Evolutionary conservation across 1,140 invertebrate genomes (phyloP).

Genomic region (Arctopsyche grandis): DNA sequence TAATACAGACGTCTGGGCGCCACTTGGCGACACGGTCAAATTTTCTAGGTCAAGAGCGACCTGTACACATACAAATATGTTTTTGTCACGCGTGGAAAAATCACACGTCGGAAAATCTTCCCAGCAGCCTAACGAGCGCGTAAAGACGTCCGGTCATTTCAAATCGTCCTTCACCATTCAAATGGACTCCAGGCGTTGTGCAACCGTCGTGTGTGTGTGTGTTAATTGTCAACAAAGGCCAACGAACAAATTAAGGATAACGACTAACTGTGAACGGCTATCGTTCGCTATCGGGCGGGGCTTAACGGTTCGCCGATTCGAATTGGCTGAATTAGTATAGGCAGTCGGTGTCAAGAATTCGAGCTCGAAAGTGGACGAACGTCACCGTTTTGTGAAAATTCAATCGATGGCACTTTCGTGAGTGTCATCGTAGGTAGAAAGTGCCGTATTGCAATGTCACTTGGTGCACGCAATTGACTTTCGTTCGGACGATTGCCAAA

Average conservation of each 20-base stretch:
- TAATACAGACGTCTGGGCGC: slow-evolving; percentile 7
- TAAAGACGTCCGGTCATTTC: slow-evolving; percentile 4
- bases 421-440: no score
- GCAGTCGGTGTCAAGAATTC: no score
- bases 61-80: neutral
- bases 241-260: slow-evolving; percentile 33
- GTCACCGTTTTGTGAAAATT: no score
- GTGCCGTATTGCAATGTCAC: no score
- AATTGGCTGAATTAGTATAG: neutral
- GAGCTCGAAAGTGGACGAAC: no score
- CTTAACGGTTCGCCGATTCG: neutral
- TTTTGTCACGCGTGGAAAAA: slow-evolving; percentile 1
- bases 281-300: neutral
- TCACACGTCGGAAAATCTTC: neutral
- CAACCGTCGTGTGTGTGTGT: no score
- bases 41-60: slow-evolving; percentile 28
- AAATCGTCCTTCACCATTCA: neutral
- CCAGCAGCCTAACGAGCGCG: neutral
- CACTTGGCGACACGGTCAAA: neutral
- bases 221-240: neutral
- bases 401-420: no score
- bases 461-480: no score
- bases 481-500: no score
- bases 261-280: neutral
- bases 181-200: neutral